A percentile compares a stretch with the other conserved stretches of the same genome.
Conservation (phyloP, 2,113 vertebrate species). For the Phyllostomus discolor region DNA sequence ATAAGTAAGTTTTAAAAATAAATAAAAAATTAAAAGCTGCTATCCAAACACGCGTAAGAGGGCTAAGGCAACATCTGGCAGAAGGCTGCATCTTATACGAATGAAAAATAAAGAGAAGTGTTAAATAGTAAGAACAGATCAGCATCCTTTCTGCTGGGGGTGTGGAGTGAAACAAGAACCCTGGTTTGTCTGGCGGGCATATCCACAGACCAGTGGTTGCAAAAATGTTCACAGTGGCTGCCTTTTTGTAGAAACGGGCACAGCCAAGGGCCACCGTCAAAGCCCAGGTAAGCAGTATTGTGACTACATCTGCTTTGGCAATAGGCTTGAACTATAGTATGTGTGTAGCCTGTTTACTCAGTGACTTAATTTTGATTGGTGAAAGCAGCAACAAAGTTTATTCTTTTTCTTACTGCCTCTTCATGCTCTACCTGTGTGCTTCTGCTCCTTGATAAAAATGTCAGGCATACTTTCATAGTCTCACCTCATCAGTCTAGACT, state of each 20-base stretch:
- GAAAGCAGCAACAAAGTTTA: background rate
- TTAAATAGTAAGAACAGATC: background rate
- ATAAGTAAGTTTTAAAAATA: too few relatives aligned
- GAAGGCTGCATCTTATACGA: background rate
- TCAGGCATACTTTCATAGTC: background rate
- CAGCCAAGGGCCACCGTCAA: background rate
- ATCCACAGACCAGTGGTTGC: background rate
- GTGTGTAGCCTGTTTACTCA: accelerated
- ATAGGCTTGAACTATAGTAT: accelerated
- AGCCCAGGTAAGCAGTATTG: background rate
- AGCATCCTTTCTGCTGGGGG: background rate
- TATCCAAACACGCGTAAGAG: background rate
- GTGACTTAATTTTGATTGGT: background rate
- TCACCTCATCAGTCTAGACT: background rate
- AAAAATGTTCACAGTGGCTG: background rate
- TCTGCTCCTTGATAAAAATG: background rate
- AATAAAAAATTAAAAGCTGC: background rate
- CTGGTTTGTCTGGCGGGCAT: background rate
- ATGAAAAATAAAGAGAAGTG: background rate
- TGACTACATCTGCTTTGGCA: background rate
- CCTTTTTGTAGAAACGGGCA: background rate
- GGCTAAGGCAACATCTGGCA: background rate
- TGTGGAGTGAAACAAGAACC: background rate
- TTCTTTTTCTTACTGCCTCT: background rate
- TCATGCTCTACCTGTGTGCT: background rate